A percentile compares a stretch with the other conserved stretches of the same genome.
Conservation (phyloP, 2,113 vertebrate genomes). For the Lates calcarifer region DNA sequence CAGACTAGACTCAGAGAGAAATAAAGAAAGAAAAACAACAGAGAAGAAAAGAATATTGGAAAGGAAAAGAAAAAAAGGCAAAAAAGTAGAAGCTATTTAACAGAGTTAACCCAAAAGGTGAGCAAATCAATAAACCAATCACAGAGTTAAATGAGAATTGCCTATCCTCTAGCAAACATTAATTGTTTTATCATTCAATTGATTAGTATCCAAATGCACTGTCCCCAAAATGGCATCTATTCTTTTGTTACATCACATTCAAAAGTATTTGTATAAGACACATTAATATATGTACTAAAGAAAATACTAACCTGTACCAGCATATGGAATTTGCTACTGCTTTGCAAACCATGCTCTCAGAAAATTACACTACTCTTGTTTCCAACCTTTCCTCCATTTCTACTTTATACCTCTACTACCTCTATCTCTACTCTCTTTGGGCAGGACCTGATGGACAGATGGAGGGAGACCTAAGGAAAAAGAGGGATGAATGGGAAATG, state of each 20-base stretch:
- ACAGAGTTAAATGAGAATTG: slow-evolving; percentile 36
- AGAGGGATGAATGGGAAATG: slow-evolving; percentile 24
- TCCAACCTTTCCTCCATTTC: not conserved
- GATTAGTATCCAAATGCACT: slow-evolving; percentile 11
- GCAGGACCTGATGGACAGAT: slow-evolving; percentile 40
- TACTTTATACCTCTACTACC: no score
- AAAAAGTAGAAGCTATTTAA: slow-evolving; percentile 13
- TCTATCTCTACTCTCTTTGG: slow-evolving; percentile 26
- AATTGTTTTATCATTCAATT: slow-evolving; percentile 29
- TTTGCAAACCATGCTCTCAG: not conserved
- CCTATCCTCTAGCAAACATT: slow-evolving; percentile 17
- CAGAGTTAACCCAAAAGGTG: slow-evolving; percentile 29
- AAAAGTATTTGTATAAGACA: not conserved
- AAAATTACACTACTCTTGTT: slow-evolving; percentile 13
- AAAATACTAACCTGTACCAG: not conserved
- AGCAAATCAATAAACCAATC: slow-evolving; percentile 45
- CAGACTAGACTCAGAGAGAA: slow-evolving; percentile 21
- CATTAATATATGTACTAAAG: not conserved
- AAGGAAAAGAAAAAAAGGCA: not conserved
- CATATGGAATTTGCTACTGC: not conserved
- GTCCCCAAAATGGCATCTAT: slow-evolving; percentile 11
- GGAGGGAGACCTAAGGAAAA: slow-evolving; percentile 2
- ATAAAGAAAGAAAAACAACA: slow-evolving; percentile 14
- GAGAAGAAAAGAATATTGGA: not conserved
- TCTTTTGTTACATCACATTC: slow-evolving; percentile 7